These are phyloP conservation scores for Pogonocichla stellata DNA, from an alignment of 2,113 vertebrate genomes.

Conservation along the genomic window DNA sequence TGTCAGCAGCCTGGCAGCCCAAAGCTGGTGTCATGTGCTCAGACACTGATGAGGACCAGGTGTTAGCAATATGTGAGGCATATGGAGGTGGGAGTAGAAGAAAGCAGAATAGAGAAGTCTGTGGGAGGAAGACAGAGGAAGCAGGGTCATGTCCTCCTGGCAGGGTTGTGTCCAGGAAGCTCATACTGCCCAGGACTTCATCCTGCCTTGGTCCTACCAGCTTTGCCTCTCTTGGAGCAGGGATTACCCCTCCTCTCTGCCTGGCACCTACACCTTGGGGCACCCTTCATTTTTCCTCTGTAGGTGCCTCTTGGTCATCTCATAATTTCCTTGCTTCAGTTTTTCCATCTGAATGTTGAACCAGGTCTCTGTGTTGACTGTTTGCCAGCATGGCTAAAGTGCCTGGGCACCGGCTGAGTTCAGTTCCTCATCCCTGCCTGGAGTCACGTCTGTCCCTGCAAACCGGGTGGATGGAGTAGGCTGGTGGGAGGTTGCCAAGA, in stretches of 20 bases:
- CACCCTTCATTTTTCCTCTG: rapidly evolving
- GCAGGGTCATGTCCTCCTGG: rapidly evolving
- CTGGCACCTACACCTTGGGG: not conserved
- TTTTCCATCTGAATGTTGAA: not conserved
- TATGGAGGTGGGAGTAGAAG: not conserved
- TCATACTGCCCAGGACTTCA: not conserved
- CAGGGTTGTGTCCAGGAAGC: not conserved
- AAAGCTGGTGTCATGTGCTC: not conserved
- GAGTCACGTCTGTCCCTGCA: not conserved
- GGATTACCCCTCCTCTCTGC: not conserved
- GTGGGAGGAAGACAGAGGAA: not conserved
- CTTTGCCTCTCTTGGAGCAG: not conserved
- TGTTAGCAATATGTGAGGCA: not conserved
- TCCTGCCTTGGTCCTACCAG: not conserved
- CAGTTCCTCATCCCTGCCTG: not conserved
- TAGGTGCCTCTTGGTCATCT: not conserved
- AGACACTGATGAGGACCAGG: not conserved
- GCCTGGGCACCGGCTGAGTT: not conserved
- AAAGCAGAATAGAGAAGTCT: not conserved
- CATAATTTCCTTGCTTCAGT: not conserved
- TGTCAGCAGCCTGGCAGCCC: not conserved
- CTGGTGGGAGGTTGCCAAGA: not conserved
- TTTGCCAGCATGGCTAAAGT: rapidly evolving
- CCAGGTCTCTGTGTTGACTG: rapidly evolving
- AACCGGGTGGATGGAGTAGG: not conserved